Percentiles rank a stretch among this genome's conserved stretches.
phyloP scores from a whole-genome alignment of 2,888 invertebrate species.

The Hoplodrina ambigua region DNA sequence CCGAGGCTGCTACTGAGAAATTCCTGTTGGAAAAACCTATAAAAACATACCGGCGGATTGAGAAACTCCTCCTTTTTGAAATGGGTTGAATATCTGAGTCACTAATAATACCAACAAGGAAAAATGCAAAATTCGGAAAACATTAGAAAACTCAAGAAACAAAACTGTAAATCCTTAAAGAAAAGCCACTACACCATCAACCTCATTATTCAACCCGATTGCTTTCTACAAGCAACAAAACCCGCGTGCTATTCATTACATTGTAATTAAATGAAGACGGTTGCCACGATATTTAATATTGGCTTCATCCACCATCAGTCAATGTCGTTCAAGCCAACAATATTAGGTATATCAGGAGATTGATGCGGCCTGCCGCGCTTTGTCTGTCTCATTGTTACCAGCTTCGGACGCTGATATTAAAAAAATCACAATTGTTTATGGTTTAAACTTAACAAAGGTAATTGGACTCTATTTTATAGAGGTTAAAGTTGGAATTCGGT shows the following conservation, averaged over 20 bases:
- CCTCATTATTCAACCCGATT: conserved; percentile 41
- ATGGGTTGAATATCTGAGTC: too few relatives aligned
- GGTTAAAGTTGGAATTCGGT: neutral
- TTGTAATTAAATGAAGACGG: conserved; percentile 65
- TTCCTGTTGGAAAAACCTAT: too few relatives aligned
- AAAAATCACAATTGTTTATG: conserved; percentile 62
- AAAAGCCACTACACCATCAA: conserved; percentile 5
- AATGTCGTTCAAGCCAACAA: conserved; percentile 66
- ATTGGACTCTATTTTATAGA: neutral
- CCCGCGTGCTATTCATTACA: conserved; percentile 52
- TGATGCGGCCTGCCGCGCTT: conserved; percentile 70
- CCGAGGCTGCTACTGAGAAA: too few relatives aligned
- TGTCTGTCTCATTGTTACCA: conserved; percentile 69
- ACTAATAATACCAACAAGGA: neutral
- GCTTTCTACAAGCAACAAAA: conserved; percentile 46
- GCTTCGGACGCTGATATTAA: conserved; percentile 68
- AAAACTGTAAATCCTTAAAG: neutral
- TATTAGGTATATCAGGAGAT: conserved; percentile 70
- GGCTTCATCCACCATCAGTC: conserved; percentile 67
- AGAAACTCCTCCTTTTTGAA: too few relatives aligned
- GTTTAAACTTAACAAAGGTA: neutral
- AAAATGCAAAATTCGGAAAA: too few relatives aligned
- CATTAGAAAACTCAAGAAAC: neutral
- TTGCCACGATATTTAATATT: conserved; percentile 67
- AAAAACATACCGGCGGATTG: too few relatives aligned